phyloP scores from a whole-genome alignment of 2,888 invertebrate genomes.

The Aphodius granarius region DNA sequence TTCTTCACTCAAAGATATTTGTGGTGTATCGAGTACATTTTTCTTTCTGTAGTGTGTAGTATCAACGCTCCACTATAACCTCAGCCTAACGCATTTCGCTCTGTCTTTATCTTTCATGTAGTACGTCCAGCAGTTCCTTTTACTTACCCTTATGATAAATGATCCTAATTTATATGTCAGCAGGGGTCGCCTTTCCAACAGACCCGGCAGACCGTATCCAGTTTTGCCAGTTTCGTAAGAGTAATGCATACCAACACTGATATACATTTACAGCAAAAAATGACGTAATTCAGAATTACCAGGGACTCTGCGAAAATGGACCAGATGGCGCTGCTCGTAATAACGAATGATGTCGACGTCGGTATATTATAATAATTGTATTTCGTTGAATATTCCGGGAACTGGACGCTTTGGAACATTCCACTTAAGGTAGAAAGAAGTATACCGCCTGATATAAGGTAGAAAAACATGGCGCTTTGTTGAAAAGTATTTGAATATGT shows the following conservation, averaged over 20 bases:
- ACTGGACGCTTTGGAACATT: neutral
- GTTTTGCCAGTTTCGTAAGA: neutral
- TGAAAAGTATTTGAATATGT: no score
- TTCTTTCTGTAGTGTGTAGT: no score
- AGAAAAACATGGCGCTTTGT: no score
- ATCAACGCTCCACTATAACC: no score
- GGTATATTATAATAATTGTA: neutral
- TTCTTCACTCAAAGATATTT: no score
- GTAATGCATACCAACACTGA: neutral
- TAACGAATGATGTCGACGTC: neutral
- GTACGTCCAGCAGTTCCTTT: no score
- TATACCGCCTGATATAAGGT: neutral
- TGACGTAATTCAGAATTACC: neutral
- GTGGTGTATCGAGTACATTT: no score
- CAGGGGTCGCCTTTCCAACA: neutral
- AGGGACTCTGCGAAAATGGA: neutral
- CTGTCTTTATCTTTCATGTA: neutral
- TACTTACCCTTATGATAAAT: neutral
- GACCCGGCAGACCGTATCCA: neutral
- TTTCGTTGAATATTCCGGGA: neutral
- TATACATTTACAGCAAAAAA: neutral
- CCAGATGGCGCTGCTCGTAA: neutral
- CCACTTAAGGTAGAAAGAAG: neutral
- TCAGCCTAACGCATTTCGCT: neutral
- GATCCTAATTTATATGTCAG: neutral